Evolutionary conservation across 2,797 vertebrate species (phyloP).

Genomic region (Alcedo atthis): DNA sequence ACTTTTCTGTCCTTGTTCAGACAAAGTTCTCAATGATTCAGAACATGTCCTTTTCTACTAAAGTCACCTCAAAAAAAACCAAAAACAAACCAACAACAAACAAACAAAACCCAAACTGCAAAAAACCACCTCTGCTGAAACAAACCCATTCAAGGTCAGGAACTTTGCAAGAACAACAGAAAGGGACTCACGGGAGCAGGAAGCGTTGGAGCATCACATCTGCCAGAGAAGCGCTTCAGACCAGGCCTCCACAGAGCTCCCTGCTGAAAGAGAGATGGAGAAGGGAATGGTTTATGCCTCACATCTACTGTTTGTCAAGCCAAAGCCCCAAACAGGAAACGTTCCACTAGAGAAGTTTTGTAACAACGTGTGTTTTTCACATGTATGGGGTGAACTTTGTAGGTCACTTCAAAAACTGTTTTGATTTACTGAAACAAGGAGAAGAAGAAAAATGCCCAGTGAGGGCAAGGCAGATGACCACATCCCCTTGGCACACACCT

Average conservation of each 20-base stretch:
- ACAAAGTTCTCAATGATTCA: conserved; percentile 10
- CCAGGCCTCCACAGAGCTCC: background rate
- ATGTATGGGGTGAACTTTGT: background rate
- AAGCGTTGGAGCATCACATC: background rate
- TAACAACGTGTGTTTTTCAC: background rate
- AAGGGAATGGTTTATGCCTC: background rate
- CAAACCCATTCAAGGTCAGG: background rate
- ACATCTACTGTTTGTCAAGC: background rate
- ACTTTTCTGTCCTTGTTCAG: conserved; percentile 15
- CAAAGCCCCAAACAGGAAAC: conserved; percentile 11
- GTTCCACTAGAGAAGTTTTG: background rate
- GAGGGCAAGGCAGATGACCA: background rate
- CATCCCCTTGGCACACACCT: conserved; percentile 38
- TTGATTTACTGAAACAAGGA: background rate
- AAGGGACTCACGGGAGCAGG: conserved; percentile 9
- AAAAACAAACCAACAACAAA: no score
- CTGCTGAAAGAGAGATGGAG: background rate
- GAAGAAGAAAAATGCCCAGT: background rate
- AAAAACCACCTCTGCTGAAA: background rate
- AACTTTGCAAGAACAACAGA: background rate
- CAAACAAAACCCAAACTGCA: background rate
- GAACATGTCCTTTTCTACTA: background rate
- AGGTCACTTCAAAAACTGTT: background rate
- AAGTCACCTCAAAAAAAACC: background rate
- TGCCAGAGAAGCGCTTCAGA: background rate